Conservation (phyloP, 2,797 vertebrate genomes). For the Circus cinereus region DNA sequence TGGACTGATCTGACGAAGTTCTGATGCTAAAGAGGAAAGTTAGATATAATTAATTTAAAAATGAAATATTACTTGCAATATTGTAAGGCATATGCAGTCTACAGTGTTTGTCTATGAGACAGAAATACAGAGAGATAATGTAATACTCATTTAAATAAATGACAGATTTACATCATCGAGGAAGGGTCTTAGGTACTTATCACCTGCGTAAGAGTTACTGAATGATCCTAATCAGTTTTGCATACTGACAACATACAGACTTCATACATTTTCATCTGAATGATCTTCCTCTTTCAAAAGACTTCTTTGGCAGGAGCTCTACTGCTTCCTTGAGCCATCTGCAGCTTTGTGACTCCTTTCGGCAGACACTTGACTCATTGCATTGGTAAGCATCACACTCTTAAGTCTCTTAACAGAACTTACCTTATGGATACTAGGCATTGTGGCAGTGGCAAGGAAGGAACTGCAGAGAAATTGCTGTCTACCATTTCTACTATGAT, state of each 20-base stretch:
- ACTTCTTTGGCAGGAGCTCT: not conserved
- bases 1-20: not conserved
- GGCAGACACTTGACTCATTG: not conserved
- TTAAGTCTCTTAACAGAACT: not conserved
- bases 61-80: not conserved
- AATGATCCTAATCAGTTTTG: not conserved
- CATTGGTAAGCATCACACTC: not conserved
- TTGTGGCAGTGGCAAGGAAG: not conserved
- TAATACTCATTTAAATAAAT: not conserved
- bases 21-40: not conserved
- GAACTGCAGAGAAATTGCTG: not conserved
- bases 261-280: not conserved
- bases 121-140: not conserved
- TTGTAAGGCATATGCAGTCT: not conserved
- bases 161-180: not conserved
- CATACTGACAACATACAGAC: not conserved
- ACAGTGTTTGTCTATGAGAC: not conserved
- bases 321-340: not conserved
- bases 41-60: not conserved
- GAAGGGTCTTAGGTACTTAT: not conserved
- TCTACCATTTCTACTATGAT: not conserved
- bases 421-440: not conserved
- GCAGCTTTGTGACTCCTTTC: not conserved
- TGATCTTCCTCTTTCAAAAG: not conserved
- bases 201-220: not conserved